phyloP scores from a whole-genome alignment of 2,888 invertebrate species.

The Ptychoptera contaminata region DNA sequence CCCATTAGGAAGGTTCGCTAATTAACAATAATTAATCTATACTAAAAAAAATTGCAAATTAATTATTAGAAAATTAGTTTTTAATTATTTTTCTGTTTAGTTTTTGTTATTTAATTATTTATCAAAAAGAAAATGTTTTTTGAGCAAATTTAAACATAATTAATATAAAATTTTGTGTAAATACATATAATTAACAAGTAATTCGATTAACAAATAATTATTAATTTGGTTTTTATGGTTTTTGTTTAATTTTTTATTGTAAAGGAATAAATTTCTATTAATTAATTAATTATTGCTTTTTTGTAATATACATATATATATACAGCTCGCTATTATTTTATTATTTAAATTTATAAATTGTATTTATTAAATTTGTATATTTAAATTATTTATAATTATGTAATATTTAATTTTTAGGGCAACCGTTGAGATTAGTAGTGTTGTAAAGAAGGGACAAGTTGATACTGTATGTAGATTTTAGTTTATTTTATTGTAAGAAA shows the following conservation, averaged over 20 bases:
- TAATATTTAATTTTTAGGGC: slow-evolving; percentile 36
- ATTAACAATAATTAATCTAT: neutral
- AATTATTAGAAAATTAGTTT: neutral
- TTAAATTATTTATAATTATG: neutral
- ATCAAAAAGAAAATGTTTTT: too few relatives aligned
- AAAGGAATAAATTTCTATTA: too few relatives aligned
- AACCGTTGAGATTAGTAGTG: slow-evolving; percentile 51
- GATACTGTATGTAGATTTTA: slow-evolving; percentile 45
- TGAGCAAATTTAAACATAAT: too few relatives aligned
- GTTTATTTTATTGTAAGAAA: slow-evolving; percentile 1
- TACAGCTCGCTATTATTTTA: too few relatives aligned
- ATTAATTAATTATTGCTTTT: too few relatives aligned
- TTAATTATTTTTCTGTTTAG: too few relatives aligned
- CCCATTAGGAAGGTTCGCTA: slow-evolving; percentile 73
- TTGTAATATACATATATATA: too few relatives aligned
- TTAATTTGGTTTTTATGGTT: slow-evolving; percentile 3
- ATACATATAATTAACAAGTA: too few relatives aligned
- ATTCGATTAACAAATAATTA: neutral
- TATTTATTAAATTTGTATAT: neutral
- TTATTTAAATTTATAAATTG: too few relatives aligned
- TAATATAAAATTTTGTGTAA: too few relatives aligned
- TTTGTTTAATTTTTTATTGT: too few relatives aligned
- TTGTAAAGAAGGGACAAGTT: slow-evolving; percentile 51
- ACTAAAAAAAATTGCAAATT: neutral
- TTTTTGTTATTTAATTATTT: too few relatives aligned